Conservation (phyloP, 2,888 invertebrate genomes). For the Nebria salina region DNA sequence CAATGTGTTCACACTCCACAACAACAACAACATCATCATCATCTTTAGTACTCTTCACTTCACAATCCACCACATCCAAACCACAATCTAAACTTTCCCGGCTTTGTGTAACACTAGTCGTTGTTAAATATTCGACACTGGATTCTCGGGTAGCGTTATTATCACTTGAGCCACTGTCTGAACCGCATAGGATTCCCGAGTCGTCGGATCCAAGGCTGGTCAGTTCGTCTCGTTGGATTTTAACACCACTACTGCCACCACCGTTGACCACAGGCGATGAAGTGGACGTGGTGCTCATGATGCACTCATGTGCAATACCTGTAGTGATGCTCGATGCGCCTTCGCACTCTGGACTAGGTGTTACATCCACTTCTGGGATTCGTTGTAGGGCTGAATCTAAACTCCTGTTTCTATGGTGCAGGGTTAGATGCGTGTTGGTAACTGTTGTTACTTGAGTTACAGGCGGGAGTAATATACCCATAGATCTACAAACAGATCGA, state of each 20-base stretch:
- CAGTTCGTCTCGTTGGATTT: slow-evolving; percentile 68
- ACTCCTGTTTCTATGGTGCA: slow-evolving; percentile 89
- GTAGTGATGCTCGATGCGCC: slow-evolving; percentile 62
- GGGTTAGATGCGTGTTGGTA: slow-evolving; percentile 65
- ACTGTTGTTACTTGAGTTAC: slow-evolving; percentile 67
- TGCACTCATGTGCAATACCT: slow-evolving; percentile 57
- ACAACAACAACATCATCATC: slow-evolving; percentile 44
- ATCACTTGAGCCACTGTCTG: slow-evolving; percentile 65
- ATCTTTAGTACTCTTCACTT: slow-evolving; percentile 37
- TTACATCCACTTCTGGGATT: slow-evolving; percentile 85
- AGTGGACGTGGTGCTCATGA: slow-evolving; percentile 61
- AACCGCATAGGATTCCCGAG: slow-evolving; percentile 77
- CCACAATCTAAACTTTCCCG: slow-evolving; percentile 78
- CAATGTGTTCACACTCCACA: slow-evolving; percentile 42
- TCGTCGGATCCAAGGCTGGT: slow-evolving; percentile 80
- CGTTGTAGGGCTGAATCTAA: slow-evolving; percentile 89
- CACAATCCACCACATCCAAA: slow-evolving; percentile 46
- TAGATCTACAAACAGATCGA: slow-evolving; percentile 64
- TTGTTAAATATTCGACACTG: slow-evolving; percentile 63
- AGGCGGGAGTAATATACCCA: slow-evolving; percentile 72
- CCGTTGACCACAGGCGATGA: slow-evolving; percentile 61
- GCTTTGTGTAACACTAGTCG: slow-evolving; percentile 68
- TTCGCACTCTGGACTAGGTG: slow-evolving; percentile 72
- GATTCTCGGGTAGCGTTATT: slow-evolving; percentile 64
- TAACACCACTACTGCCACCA: slow-evolving; percentile 55